Evolutionary conservation across 1,140 invertebrate species (phyloP).

Genomic region (Penaeus japonicus): DNA sequence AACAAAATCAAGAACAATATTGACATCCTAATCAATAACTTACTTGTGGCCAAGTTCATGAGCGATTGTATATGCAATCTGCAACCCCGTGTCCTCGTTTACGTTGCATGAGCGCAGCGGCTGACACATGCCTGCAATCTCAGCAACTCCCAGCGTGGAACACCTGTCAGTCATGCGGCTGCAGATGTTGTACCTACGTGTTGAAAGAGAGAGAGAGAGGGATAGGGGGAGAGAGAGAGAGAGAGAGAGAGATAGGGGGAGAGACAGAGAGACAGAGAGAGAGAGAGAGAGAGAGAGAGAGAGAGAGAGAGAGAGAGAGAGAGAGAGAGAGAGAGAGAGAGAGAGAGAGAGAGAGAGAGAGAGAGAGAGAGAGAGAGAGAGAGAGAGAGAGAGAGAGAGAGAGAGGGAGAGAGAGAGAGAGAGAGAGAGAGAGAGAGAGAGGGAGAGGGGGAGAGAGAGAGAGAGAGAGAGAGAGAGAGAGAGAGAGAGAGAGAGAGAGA

Average conservation of each 20-base stretch:
- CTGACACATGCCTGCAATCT: constrained; percentile 91
- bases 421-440: neutral
- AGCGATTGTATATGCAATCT: constrained; percentile 80
- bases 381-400: neutral
- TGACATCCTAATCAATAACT: constrained; percentile 63
- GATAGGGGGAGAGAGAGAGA: neutral
- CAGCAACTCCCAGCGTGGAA: constrained; percentile 86
- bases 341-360: neutral
- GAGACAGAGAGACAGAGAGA: neutral
- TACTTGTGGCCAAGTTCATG: constrained; percentile 87
- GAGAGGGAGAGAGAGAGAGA: neutral
- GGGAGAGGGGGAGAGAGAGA: neutral
- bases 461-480: neutral
- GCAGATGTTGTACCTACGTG: constrained; percentile 81
- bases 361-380: neutral
- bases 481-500: neutral
- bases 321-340: neutral
- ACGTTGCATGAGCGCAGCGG: constrained; percentile 86
- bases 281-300: neutral
- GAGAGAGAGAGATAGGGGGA: neutral
- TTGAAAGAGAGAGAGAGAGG: neutral
- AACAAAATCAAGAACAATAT: neutral
- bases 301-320: neutral
- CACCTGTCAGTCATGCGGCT: constrained; percentile 77
- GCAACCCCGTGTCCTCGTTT: constrained; percentile 91